These are phyloP conservation scores for Sebastes diaconus DNA, from an alignment of 2,797 vertebrate genomes.

Conservation along the genomic window DNA sequence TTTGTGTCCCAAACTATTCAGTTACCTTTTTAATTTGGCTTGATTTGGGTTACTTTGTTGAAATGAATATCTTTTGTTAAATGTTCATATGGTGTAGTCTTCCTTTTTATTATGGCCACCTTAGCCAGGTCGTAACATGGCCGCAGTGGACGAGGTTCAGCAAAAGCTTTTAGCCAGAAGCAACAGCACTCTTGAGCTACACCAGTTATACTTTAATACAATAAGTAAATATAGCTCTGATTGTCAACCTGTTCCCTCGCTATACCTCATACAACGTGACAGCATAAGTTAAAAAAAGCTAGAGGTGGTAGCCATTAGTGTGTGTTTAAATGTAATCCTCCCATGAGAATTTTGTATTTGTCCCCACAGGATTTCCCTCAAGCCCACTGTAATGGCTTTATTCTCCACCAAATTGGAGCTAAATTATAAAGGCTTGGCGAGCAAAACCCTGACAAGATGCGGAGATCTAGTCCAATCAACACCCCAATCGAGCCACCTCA, in stretches of 20 bases:
- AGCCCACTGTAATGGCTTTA: conserved; percentile 24
- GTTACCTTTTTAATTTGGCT: background rate
- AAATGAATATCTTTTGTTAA: background rate
- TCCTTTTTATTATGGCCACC: background rate
- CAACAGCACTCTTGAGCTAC: background rate
- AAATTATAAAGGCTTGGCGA: conserved; percentile 26
- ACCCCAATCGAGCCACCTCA: conserved; percentile 30
- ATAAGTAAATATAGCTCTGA: background rate
- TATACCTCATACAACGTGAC: background rate
- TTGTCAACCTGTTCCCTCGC: background rate
- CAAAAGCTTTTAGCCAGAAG: background rate
- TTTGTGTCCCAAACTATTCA: background rate
- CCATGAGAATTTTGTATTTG: background rate
- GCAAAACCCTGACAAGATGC: conserved; percentile 42
- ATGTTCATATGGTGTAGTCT: too few species aligned
- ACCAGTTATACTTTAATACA: background rate
- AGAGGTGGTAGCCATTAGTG: background rate
- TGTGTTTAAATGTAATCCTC: conserved; percentile 7
- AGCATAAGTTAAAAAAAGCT: background rate
- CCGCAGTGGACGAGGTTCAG: background rate
- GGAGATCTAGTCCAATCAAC: conserved; percentile 58
- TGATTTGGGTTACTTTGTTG: background rate
- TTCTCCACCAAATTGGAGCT: conserved; percentile 21
- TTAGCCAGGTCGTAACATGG: background rate
- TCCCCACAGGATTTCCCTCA: background rate